These are phyloP conservation scores for Sitta europaea DNA, from an alignment of 2,113 vertebrate genomes.

Conservation along the genomic window DNA sequence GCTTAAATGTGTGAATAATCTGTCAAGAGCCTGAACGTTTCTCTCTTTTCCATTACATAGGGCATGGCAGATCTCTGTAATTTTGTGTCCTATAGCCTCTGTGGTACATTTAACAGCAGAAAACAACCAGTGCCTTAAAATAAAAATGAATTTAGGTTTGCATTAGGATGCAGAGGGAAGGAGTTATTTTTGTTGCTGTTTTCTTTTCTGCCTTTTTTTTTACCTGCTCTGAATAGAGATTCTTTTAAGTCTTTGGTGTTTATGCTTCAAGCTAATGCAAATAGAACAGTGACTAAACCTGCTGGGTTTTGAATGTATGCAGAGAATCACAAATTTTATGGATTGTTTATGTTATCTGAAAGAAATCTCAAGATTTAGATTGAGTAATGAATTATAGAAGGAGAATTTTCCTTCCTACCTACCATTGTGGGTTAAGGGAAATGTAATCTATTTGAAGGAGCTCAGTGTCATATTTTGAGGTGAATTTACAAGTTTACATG, in stretches of 20 bases:
- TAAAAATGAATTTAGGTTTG: neutral
- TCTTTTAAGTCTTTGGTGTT: conserved; percentile 41
- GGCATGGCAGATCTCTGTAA: neutral
- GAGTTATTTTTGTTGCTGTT: neutral
- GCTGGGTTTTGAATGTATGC: neutral
- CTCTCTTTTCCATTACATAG: neutral
- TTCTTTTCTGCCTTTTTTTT: neutral
- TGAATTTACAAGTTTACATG: neutral
- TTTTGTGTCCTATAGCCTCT: neutral
- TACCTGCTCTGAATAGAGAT: neutral
- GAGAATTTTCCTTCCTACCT: neutral
- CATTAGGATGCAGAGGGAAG: neutral
- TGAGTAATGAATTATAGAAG: neutral
- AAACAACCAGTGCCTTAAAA: conserved; percentile 11
- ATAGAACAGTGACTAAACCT: conserved; percentile 8
- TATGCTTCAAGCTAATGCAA: conserved; percentile 59
- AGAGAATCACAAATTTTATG: conserved; percentile 7
- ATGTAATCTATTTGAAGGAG: neutral
- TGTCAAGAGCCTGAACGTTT: neutral
- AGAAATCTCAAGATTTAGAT: neutral
- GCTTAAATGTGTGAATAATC: neutral
- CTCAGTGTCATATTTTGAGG: neutral
- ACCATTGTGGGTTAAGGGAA: neutral
- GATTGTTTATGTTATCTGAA: neutral
- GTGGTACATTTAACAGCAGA: neutral